A percentile compares a stretch with the other conserved stretches of the same genome.
Conservation (phyloP, 1,140 invertebrate genomes). For the Trissolcus basalis region DNA sequence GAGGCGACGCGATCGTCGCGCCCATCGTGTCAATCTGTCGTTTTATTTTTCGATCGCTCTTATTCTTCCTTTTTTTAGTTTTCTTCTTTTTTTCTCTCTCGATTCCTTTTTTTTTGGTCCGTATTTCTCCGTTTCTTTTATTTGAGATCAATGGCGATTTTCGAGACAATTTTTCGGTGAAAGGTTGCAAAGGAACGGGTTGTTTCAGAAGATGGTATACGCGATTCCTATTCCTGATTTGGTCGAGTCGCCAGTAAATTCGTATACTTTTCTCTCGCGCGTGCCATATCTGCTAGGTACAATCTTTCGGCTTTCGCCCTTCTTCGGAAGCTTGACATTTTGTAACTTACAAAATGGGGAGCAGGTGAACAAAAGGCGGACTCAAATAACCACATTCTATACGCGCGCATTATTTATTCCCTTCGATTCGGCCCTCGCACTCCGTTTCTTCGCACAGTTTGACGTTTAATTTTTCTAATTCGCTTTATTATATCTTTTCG, state of each 20-base stretch:
- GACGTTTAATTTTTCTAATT: slow-evolving; percentile 46
- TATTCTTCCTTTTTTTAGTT: not conserved
- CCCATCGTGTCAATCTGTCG: not conserved
- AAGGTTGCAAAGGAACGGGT: slow-evolving; percentile 20
- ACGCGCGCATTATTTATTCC: slow-evolving; percentile 34
- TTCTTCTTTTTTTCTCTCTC: slow-evolving; percentile 3
- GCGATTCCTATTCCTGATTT: slow-evolving; percentile 46
- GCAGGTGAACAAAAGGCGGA: slow-evolving; percentile 46
- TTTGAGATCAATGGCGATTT: not conserved
- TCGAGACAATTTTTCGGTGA: slow-evolving; percentile 20
- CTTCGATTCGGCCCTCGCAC: slow-evolving; percentile 16
- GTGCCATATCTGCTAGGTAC: slow-evolving; percentile 39
- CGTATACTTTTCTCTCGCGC: slow-evolving; percentile 41
- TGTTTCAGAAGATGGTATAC: slow-evolving; percentile 21
- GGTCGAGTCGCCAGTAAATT: slow-evolving; percentile 35
- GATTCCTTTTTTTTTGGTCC: no score
- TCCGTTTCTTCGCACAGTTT: slow-evolving; percentile 1
- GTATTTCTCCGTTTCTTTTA: not conserved
- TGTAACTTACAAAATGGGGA: slow-evolving; percentile 46
- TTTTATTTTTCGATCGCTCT: not conserved
- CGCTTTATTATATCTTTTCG: slow-evolving; percentile 18
- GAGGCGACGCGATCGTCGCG: no score
- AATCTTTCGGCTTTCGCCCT: slow-evolving; percentile 42
- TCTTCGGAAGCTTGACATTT: slow-evolving; percentile 52
- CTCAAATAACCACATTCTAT: slow-evolving; percentile 34